Base-by-base conservation (phyloP, 2,113 vertebrate species). In the Eubucco bourcierii region DNA sequence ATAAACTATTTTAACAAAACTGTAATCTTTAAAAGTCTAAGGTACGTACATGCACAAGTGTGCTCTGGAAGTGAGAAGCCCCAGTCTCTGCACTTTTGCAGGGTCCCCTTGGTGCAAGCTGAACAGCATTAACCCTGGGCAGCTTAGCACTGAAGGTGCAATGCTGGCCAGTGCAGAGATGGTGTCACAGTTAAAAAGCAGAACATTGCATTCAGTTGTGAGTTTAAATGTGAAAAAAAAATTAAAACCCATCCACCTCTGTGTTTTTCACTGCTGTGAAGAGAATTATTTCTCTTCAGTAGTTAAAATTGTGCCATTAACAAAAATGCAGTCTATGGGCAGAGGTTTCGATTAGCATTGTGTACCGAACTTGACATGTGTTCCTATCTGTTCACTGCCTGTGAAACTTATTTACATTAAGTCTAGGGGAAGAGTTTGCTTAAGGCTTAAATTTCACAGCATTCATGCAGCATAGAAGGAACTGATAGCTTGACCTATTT, bases 11-110 rank as follows among this genome's bases (percentile, higher is more conserved):
- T 71, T 75, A 31, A 67, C 25, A 3, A 23, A 59, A 41, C 17
- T 63, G 10, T 68, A 34, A 18, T 39, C 23, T 52, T 25, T 24
- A 52, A 52, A 25, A 23, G 12, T 65, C 20, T 84, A 33, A 58
- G 58, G 15, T 50, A 24, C 14, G 33, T 5, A 2, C 0, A 4
- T 55, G 9, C 28, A 23, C 10, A 7, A 0, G 0, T 16, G 8
- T 52, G 33, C 10, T 71, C 23, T 66, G 20, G 23, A 60, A 76
- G 34, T 15, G 10, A 16, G 41, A 78, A 56, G 39, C 9, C 5
- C 6, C 21, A 23, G 9, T 27, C 64, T 12, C 16, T 70, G 29
- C 56, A 46, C 18, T 4, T 52, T 12, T 46, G n/a, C 15, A 15
- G 6, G 12, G 27, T 29, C 5, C 14, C 1, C 16, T 25, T 2